phyloP scores from a whole-genome alignment of 2,113 vertebrate species.

The Leucopsar rothschildi region DNA sequence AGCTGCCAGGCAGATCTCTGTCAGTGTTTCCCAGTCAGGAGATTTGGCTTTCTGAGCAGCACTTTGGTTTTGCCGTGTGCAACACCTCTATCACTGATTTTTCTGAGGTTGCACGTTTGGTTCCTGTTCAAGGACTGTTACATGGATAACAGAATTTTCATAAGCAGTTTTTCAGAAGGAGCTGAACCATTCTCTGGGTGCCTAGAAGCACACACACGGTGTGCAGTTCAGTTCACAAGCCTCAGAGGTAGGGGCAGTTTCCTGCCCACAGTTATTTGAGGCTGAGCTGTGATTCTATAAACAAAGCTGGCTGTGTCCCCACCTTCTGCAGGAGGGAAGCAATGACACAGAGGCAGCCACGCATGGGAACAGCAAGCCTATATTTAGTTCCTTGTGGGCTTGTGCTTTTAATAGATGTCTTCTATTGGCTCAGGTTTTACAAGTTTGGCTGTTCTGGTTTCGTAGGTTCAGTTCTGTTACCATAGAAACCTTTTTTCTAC shows the following conservation, averaged over 20 bases:
- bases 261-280: not conserved
- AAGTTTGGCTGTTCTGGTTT: not conserved
- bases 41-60: not conserved
- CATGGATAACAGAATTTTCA: not conserved
- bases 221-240: not conserved
- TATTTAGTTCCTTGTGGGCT: not conserved
- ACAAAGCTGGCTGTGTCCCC: not conserved
- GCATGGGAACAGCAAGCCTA: not conserved
- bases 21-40: accelerated
- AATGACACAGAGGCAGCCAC: accelerated
- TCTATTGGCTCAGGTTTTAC: not conserved
- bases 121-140: not conserved
- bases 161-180: not conserved
- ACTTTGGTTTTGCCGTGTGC: not conserved
- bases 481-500: not conserved
- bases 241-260: not conserved
- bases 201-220: not conserved
- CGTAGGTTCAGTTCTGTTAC: not conserved
- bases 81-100: not conserved
- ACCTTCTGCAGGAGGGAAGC: not conserved
- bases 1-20: not conserved
- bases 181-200: not conserved
- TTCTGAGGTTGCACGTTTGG: not conserved
- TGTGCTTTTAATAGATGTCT: not conserved
- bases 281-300: not conserved